Conservation (phyloP, 1,140 invertebrate species). For the Stratiolaelaps scimitus region DNA sequence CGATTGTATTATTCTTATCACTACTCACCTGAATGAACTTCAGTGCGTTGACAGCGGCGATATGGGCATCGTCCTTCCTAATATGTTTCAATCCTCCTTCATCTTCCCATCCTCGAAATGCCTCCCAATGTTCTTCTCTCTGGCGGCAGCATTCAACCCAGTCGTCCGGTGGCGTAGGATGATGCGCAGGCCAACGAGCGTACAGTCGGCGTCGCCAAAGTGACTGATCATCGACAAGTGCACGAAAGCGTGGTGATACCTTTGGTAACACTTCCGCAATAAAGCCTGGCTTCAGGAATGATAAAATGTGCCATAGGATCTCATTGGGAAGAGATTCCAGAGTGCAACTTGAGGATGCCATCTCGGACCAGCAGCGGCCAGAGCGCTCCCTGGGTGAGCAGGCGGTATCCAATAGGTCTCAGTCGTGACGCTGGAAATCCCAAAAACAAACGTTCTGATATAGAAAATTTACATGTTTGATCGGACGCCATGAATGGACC, state of each 20-base stretch:
- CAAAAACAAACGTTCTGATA: too few relatives aligned
- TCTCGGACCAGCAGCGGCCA: not conserved
- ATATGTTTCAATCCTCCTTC: not conserved
- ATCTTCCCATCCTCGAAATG: conserved; percentile 19
- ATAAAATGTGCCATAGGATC: conserved; percentile 19
- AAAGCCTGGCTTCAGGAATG: not conserved
- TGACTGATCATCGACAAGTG: not conserved
- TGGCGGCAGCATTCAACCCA: conserved; percentile 24
- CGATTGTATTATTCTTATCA: too few relatives aligned
- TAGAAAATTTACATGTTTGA: too few relatives aligned
- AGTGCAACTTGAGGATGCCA: not conserved
- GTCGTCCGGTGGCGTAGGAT: conserved; percentile 2
- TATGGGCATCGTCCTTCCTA: conserved; percentile 7
- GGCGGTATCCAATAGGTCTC: too few relatives aligned
- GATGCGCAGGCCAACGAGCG: not conserved
- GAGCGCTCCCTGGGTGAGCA: too few relatives aligned
- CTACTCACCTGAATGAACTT: conserved; percentile 22
- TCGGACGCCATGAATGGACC: too few relatives aligned
- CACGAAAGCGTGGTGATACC: not conserved
- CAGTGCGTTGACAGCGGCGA: conserved; percentile 12
- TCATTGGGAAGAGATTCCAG: conserved; percentile 21
- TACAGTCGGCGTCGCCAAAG: conserved; percentile 11
- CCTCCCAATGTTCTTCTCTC: conserved; percentile 16
- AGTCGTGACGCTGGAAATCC: too few relatives aligned
- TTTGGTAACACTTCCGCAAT: not conserved